Conservation (phyloP, 2,797 vertebrate species). For the Scomberomorus guttatus region DNA sequence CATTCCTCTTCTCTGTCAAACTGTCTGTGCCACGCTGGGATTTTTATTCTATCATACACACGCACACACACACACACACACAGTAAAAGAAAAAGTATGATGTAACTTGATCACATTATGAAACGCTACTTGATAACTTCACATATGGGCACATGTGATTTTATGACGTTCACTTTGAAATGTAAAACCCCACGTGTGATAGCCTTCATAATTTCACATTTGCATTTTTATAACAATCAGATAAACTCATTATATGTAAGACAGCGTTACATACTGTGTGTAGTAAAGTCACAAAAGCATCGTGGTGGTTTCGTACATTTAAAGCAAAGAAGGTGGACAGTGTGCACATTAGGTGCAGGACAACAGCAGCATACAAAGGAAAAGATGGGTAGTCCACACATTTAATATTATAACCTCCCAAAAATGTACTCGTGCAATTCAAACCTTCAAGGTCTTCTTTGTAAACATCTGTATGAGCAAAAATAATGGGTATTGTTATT, state of each 20-base stretch:
- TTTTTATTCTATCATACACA: background rate
- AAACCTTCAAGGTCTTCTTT: background rate
- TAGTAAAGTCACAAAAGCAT: background rate
- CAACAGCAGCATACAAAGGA: background rate
- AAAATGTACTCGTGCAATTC: background rate
- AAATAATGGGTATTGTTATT: background rate
- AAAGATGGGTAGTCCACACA: background rate
- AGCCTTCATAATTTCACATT: background rate
- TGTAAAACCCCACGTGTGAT: background rate
- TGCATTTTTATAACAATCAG: background rate
- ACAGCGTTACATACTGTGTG: background rate
- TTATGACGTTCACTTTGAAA: constrained; percentile 4
- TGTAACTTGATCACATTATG: background rate
- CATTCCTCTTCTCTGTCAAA: background rate
- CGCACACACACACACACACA: background rate
- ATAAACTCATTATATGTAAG: background rate
- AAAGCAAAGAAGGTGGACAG: background rate
- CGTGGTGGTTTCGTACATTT: background rate
- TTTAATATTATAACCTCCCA: too few species aligned
- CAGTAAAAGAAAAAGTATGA: background rate
- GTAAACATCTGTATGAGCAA: background rate
- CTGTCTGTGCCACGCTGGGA: background rate
- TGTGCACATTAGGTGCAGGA: background rate
- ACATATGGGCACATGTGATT: background rate
- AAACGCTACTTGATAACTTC: background rate